A percentile compares a stretch with the other conserved stretches of the same genome.
These are phyloP conservation scores for Orius laevigatus DNA, from an alignment of 1,140 invertebrate genomes.

Conservation along the genomic window DNA sequence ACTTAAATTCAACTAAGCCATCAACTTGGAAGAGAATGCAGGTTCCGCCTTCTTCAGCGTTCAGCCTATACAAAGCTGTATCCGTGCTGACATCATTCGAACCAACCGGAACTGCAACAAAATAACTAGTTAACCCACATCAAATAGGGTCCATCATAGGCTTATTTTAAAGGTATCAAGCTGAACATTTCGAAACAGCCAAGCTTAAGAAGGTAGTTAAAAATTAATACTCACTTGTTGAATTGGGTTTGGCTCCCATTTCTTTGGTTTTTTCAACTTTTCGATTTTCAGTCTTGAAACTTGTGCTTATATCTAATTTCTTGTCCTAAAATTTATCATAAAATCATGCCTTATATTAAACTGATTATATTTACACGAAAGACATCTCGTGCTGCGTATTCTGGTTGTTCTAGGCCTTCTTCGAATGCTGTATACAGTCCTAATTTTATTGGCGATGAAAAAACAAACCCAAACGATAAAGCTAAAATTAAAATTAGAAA, in stretches of 20 bases:
- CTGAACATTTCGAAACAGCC: no score
- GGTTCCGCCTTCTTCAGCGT: slow-evolving; percentile 16
- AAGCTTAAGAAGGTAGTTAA: no score
- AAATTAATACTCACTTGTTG: no score
- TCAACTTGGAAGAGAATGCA: slow-evolving; percentile 23
- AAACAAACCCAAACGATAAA: background rate
- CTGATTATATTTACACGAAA: background rate
- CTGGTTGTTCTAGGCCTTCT: background rate
- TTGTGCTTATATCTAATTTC: slow-evolving; percentile 10
- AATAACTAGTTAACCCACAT: no score
- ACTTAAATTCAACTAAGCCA: slow-evolving; percentile 21
- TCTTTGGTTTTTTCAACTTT: slow-evolving; percentile 11
- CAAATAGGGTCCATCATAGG: no score
- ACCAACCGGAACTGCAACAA: background rate
- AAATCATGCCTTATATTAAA: no score
- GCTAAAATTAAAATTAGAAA: slow-evolving; percentile 1
- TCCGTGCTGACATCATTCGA: slow-evolving; percentile 1
- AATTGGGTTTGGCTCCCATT: background rate
- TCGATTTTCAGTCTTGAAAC: slow-evolving; percentile 12
- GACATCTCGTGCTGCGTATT: background rate
- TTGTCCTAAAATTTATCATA: background rate
- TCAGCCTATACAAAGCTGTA: slow-evolving; percentile 19
- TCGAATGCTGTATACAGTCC: background rate
- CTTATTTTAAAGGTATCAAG: no score
- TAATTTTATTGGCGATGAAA: background rate